phyloP scores from a whole-genome alignment of 2,888 invertebrate genomes.

The Gastrophysa polygoni region DNA sequence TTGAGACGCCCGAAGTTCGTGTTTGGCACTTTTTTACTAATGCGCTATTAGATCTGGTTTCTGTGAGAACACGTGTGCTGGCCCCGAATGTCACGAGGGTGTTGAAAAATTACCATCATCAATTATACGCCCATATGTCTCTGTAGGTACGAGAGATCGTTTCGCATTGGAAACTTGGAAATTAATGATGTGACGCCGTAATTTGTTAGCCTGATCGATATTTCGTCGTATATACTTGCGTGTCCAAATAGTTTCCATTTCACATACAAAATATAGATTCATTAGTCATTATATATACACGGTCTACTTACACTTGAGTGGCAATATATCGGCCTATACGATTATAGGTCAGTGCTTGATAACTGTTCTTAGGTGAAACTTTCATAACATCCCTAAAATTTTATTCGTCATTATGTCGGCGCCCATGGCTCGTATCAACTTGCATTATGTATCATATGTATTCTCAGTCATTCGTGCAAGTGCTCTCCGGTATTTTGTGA shows the following conservation, averaged over 20 bases:
- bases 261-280: background rate
- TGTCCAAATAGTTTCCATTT: background rate
- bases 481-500: too few relatives aligned
- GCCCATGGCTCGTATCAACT: too few relatives aligned
- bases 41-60: constrained; percentile 52
- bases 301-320: too few relatives aligned
- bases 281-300: too few relatives aligned
- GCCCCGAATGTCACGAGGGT: constrained; percentile 51
- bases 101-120: constrained; percentile 56
- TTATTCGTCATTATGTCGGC: too few relatives aligned
- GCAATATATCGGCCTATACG: too few relatives aligned
- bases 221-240: background rate
- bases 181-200: constrained; percentile 1
- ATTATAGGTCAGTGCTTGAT: too few relatives aligned
- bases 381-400: too few relatives aligned
- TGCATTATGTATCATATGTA: too few relatives aligned
- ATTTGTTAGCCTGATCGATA: background rate
- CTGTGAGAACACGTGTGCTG: constrained; percentile 49
- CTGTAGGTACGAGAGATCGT: constrained; percentile 14
- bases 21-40: constrained; percentile 44
- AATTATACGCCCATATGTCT: constrained; percentile 46
- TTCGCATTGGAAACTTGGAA: background rate
- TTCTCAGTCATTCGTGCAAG: too few relatives aligned
- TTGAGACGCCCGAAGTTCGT: constrained; percentile 16
- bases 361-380: too few relatives aligned